Base-by-base conservation (phyloP, 2,113 vertebrate genomes). In the Dolichotis patagonum region DNA sequence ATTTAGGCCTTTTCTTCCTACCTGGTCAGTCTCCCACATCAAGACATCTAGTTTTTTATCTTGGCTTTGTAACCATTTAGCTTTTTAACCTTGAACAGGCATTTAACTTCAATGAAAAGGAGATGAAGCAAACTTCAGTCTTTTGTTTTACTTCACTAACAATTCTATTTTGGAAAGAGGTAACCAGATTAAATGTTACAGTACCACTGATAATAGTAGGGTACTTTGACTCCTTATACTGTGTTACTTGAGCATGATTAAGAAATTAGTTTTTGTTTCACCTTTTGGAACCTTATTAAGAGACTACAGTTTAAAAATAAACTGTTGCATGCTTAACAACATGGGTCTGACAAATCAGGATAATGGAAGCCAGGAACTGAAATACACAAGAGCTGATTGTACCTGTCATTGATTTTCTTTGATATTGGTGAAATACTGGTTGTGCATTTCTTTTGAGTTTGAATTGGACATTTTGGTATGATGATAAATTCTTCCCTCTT, bases 301-400 rank as follows among this genome's bases (percentile, higher is more conserved):
- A 95, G 86, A 93, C 13, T 77, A 35, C 88, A 69, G 41, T 67
- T 35, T 65, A 65, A 87, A 91, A 52, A 91, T 52, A 81, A 69
- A 54, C 17, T 56, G 52, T 28, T 32, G 20, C 5, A 83, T 28
- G 17, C 49, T 67, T 83, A 19, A 85, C 22, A 26, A 54, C 7
- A 14, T 49, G 20, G 12, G 17, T 80, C 82, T 24, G 4, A 71
- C 11, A 69, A 54, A 58, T 32, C 56, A 14, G 26, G 11, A 3
- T 35, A 4, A 17, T 65, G 46, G 32, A 49, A 4, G 26, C 73
- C 8, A 28, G 26, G 60, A 4, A 0, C 43, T 19, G 30, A 20
- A 4, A 9, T 1, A 4, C 71, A 19, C n/a, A 19, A 1, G 60
- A 49, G 10, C 38, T n/a, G 4, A 0, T 41, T 28, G 0, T 1